Conservation (phyloP, 2,797 vertebrate genomes). For the Hippopotamyrus pictus region DNA sequence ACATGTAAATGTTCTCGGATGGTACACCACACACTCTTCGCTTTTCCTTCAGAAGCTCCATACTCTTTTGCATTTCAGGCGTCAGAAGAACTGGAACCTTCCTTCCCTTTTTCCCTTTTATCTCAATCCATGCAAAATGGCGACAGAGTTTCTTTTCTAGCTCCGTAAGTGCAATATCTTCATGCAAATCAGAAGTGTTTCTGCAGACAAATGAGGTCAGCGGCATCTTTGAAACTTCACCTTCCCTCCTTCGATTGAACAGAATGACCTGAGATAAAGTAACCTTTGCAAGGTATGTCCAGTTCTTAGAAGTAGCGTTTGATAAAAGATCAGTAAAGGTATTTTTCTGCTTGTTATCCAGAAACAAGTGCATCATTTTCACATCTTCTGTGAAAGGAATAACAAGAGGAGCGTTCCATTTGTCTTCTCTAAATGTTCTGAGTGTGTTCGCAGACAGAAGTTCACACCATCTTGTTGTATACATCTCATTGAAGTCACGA, state of each 20-base stretch:
- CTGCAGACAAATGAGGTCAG: not conserved
- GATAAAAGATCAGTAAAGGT: not conserved
- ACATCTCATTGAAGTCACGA: slow-evolving; percentile 14
- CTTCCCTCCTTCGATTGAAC: not conserved
- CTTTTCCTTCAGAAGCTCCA: not conserved
- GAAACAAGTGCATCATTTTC: not conserved
- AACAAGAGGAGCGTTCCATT: not conserved
- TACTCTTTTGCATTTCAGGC: not conserved
- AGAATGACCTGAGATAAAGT: not conserved
- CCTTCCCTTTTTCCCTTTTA: not conserved
- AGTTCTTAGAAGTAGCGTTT: not conserved
- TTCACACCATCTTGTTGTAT: slow-evolving; percentile 7
- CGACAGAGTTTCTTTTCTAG: not conserved
- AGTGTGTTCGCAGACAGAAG: not conserved
- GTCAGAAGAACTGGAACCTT: not conserved
- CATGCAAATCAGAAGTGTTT: not conserved
- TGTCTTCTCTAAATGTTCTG: not conserved
- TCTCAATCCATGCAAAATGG: not conserved
- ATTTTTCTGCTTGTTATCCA: not conserved
- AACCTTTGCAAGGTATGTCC: not conserved
- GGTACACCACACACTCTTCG: not conserved
- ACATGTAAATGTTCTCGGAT: slow-evolving; percentile 13
- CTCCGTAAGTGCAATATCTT: not conserved
- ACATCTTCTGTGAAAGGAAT: not conserved
- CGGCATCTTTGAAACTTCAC: not conserved